Conservation (phyloP, 2,888 invertebrate species). For the Cheiracanthium punctorium region DNA sequence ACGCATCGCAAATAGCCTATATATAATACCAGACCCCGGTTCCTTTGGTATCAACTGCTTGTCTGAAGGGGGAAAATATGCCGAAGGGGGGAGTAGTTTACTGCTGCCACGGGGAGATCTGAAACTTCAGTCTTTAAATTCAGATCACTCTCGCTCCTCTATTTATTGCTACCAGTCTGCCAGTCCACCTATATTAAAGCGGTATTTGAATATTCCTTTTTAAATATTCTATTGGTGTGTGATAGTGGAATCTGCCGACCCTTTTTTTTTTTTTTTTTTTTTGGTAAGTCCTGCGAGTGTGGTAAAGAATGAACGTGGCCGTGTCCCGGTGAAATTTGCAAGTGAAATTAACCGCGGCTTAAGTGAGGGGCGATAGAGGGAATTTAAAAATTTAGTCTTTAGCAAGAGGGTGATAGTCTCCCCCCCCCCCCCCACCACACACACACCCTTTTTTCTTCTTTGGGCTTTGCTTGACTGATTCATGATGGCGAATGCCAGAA, state of each 20-base stretch:
- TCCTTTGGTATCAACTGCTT: not conserved
- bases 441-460: too few relatives aligned
- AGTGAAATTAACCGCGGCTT: not conserved
- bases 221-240: conserved; percentile 43
- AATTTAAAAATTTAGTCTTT: not conserved
- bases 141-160: not conserved
- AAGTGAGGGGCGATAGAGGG: not conserved
- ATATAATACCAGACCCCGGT: not conserved
- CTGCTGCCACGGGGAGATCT: not conserved
- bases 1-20: not conserved
- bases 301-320: not conserved
- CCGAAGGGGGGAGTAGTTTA: too few relatives aligned
- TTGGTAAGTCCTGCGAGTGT: too few relatives aligned
- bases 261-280: too few relatives aligned
- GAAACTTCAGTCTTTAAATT: not conserved
- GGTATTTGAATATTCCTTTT: conserved; percentile 43
- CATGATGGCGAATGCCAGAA: not conserved
- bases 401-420: too few relatives aligned
- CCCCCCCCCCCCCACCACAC: too few relatives aligned
- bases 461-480: not conserved
- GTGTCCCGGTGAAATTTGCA: not conserved
- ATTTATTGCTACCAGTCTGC: not conserved
- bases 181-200: not conserved
- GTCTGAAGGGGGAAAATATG: not conserved
- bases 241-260: not conserved